Percentiles rank a stretch among this genome's conserved stretches.
Evolutionary conservation across 2,113 vertebrate genomes (phyloP).

Genomic region (Ictalurus furcatus): DNA sequence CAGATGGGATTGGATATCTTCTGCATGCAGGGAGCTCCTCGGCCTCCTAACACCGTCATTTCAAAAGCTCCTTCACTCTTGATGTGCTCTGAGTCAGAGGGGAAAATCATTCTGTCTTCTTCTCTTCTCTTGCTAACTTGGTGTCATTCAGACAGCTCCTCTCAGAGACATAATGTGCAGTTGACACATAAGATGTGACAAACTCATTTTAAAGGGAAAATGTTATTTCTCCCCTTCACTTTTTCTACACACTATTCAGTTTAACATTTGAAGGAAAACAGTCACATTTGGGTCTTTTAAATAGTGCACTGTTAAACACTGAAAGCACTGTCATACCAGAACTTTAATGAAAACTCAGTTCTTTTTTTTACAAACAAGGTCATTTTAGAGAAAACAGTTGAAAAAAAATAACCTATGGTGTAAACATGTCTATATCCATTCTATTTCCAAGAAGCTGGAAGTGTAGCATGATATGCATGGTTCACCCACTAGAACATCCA

Average conservation of each 20-base stretch:
- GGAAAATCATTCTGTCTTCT: conserved; percentile 53
- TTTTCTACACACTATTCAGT: conserved; percentile 18
- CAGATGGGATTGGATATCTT: background rate
- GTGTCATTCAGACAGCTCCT: conserved; percentile 59
- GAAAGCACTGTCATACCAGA: background rate
- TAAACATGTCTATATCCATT: background rate
- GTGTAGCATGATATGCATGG: background rate
- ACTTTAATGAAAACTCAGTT: background rate
- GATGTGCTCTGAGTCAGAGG: conserved; percentile 48
- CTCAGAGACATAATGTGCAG: conserved; percentile 42
- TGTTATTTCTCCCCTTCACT: background rate
- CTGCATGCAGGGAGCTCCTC: conserved; percentile 1
- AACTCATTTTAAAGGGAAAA: conserved; percentile 52
- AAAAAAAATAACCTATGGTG: background rate
- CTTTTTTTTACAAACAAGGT: background rate
- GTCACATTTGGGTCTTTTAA: background rate
- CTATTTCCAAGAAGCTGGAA: background rate
- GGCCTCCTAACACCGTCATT: conserved; percentile 31
- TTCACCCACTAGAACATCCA: background rate
- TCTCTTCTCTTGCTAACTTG: conserved; percentile 50
- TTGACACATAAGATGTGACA: conserved; percentile 52
- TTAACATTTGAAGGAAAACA: background rate
- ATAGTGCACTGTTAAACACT: background rate
- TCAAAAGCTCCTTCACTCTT: conserved; percentile 40
- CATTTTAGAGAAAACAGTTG: background rate